Evolutionary conservation across 64 coral and sea anemone genomes (phyloP), one percentile per base, ranked within the genome.

Genomic region (Anthopleura sola): DNA sequence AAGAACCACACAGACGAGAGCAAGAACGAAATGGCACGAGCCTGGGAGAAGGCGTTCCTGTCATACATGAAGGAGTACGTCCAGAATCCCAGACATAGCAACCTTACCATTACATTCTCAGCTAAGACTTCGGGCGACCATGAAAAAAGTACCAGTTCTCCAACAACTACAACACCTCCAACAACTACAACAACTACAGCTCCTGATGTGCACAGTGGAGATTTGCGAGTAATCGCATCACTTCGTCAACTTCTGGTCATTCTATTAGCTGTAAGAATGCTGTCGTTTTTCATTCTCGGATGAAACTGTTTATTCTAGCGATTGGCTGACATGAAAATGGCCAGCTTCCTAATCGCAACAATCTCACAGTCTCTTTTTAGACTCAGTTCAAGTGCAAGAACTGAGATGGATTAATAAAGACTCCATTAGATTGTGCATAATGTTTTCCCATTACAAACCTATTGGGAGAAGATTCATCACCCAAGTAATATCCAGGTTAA

Each of bases 91-190:
- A 68, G 50, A 2, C 39, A 92, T 24, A 68, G 46, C 10, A 92
- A 92, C 17, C 90, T 92, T 19, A 92, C 90, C 17, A 87, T 92
- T n/a, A 47, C 16, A 0, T 92, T 87, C 38, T 90, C 53, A 37
- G 75, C 24, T 21, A 5, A 24, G 24, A 0, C 3, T n/a, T n/a
- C 24, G n/a, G 4, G 6, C 37, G 2, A 21, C 20, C 31, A 85
- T 74, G 31, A 44, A 1, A 64, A 85, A 16, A 46, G 40, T 0
- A n/a, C 33, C 2, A 17, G 0, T 4, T 28, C 62, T 1, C 20
- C 26, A 29, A 28, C 62, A 26, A 26, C 55, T 20, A 58, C 55
- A 20, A 21, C 55, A 58, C 21, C 55, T 20, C 16, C 16, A n/a
- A 21, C 16, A 17, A 17, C 55, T 17, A 17, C 55, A 58, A 17